Evolutionary conservation across 2,797 vertebrate genomes (phyloP).

Genomic region (Loriculus beryllinus): DNA sequence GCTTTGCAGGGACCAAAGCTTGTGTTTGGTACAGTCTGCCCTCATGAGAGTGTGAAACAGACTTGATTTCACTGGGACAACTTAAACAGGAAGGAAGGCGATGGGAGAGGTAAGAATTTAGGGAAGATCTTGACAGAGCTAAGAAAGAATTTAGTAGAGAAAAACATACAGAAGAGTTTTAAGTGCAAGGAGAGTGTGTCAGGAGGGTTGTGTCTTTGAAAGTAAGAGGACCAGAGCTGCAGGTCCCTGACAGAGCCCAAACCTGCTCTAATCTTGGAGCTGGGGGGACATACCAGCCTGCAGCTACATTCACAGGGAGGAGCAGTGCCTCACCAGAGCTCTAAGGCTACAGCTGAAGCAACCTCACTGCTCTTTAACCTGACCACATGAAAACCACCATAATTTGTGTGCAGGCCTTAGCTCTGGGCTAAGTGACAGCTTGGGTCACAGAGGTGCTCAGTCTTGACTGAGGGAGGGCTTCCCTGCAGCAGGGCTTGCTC

Average conservation of each 20-base stretch:
- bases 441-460: not conserved
- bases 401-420: not conserved
- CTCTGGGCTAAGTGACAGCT: not conserved
- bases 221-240: not conserved
- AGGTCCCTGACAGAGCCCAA: not conserved
- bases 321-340: not conserved
- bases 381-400: not conserved
- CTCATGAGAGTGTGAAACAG: not conserved
- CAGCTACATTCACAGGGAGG: not conserved
- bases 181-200: not conserved
- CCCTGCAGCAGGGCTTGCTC: not conserved
- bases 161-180: not conserved
- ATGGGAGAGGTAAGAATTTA: not conserved
- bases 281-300: rapidly evolving
- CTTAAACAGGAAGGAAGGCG: not conserved
- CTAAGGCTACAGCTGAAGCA: not conserved
- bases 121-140: not conserved
- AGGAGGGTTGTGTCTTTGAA: not conserved
- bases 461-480: not conserved
- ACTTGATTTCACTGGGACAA: not conserved
- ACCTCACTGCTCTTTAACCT: not conserved
- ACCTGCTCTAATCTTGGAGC: not conserved
- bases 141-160: not conserved
- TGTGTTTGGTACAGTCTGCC: not conserved
- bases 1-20: not conserved